Conservation (phyloP, 2,888 invertebrate species). For the Cheilosia soror region DNA sequence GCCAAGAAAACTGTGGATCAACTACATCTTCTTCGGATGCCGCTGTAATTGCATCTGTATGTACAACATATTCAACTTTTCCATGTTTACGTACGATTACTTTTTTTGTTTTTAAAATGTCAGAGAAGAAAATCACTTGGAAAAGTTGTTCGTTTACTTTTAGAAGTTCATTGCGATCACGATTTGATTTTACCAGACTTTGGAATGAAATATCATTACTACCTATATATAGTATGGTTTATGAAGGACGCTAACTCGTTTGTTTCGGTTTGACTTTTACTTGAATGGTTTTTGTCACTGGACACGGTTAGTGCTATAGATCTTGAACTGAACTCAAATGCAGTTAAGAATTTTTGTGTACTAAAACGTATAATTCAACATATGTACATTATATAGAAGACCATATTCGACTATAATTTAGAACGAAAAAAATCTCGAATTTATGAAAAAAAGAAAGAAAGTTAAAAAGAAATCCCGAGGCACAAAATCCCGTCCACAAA, state of each 20-base stretch:
- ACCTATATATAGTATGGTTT: not conserved
- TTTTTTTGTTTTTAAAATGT: constrained; percentile 57
- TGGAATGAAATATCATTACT: constrained; percentile 50
- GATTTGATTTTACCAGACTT: constrained; percentile 44
- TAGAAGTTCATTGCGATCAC: constrained; percentile 74
- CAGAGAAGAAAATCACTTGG: constrained; percentile 64
- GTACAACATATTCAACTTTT: constrained; percentile 6
- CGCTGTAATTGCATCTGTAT: constrained; percentile 7
- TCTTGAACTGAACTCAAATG: not conserved
- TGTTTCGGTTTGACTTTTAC: constrained; percentile 41
- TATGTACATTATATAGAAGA: too few relatives aligned
- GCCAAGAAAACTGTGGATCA: constrained; percentile 42
- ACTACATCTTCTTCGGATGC: constrained; percentile 46
- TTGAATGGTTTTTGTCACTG: constrained; percentile 22
- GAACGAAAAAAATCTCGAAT: too few relatives aligned
- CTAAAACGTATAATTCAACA: too few relatives aligned
- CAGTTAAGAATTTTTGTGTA: too few relatives aligned
- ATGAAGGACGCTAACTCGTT: constrained; percentile 53
- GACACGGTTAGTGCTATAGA: not conserved
- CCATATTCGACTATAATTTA: too few relatives aligned
- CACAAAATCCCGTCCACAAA: too few relatives aligned
- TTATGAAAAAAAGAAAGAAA: too few relatives aligned
- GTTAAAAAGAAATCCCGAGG: too few relatives aligned
- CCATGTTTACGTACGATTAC: constrained; percentile 7
- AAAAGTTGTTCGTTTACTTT: constrained; percentile 74